Evolutionary conservation across 2,113 vertebrate genomes (phyloP), one percentile per base, ranked within the genome.

Genomic region (Gobius niger): DNA sequence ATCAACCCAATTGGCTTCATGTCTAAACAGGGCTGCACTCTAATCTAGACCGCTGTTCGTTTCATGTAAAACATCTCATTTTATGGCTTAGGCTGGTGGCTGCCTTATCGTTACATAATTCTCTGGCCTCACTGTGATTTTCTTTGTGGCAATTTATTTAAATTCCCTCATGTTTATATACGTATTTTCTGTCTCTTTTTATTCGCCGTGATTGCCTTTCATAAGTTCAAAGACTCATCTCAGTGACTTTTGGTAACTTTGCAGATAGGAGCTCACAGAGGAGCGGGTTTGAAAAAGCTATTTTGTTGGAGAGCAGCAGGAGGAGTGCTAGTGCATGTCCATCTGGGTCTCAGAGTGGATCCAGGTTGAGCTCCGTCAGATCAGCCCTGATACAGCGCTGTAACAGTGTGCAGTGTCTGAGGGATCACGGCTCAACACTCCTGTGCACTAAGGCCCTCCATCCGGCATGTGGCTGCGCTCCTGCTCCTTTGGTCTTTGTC

Each of bases 1-100:
- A 89, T 84, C 84, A 87, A 90, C 82, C 85, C 88, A 91, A 86
- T 91, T 89, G 85, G 87, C 88, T 91, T 86, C 84, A 82, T 91
- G 87, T 88, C 87, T 88, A 91, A 91, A 91, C 87, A 88, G 87
- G 87, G 87, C 73, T 79, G 85, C 83, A 78, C 77, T 74, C 87
- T 91, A 89, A 91, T 91, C 89, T 89, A 73, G 83, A 84, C 85
- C 68, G 76, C 87, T 87, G 89, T 86, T 89, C 87, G 84, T 89
- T 91, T 91, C 87, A 89, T 91, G 88, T 91, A 91, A 89, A 92
- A 89, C 87, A 90, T 90, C 87, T 88, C 86, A 88, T 91, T 91
- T 86, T 85, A 82, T 85, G 80, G 87, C 88, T 89, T 89, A 86
- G 84, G 74, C 85, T 88, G 82, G 79, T 90, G 78, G 80, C 85